Conservation (phyloP, 2,888 invertebrate species). For the Tanytarsus gracilentus region DNA sequence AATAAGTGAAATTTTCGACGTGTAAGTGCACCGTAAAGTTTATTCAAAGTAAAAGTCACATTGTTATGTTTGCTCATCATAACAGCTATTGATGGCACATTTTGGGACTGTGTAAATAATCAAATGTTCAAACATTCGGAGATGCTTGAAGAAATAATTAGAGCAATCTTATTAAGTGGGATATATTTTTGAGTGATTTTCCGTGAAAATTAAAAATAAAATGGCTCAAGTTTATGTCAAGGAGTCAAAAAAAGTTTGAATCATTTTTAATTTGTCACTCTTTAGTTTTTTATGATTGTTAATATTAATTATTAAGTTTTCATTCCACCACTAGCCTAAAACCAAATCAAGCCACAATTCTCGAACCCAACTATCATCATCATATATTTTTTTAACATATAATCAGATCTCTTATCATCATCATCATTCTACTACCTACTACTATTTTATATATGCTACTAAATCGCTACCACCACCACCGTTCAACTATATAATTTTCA, state of each 20-base stretch:
- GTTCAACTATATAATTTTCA: constrained; percentile 22
- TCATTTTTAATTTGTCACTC: too few relatives aligned
- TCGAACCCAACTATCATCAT: constrained; percentile 25
- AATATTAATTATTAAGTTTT: constrained; percentile 1
- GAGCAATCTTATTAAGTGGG: too few relatives aligned
- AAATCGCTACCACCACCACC: constrained; percentile 19
- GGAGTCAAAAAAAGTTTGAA: too few relatives aligned
- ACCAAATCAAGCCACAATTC: constrained; percentile 13
- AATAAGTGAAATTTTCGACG: too few relatives aligned
- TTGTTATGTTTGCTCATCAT: not conserved
- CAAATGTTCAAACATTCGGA: too few relatives aligned
- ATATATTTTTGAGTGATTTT: too few relatives aligned
- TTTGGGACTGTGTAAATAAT: too few relatives aligned
- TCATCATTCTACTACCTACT: constrained; percentile 20
- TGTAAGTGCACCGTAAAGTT: too few relatives aligned
- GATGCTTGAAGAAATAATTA: too few relatives aligned
- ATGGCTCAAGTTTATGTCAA: too few relatives aligned
- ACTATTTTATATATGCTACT: constrained; percentile 27
- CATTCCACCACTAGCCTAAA: constrained; percentile 8
- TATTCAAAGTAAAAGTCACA: not conserved
- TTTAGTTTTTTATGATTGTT: not conserved
- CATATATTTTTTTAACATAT: not conserved
- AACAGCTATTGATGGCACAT: not conserved
- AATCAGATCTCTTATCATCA: constrained; percentile 16
- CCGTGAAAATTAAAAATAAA: too few relatives aligned